Evolutionary conservation across 2,797 vertebrate species (phyloP).

Genomic region (Holocentrus rufus): DNA sequence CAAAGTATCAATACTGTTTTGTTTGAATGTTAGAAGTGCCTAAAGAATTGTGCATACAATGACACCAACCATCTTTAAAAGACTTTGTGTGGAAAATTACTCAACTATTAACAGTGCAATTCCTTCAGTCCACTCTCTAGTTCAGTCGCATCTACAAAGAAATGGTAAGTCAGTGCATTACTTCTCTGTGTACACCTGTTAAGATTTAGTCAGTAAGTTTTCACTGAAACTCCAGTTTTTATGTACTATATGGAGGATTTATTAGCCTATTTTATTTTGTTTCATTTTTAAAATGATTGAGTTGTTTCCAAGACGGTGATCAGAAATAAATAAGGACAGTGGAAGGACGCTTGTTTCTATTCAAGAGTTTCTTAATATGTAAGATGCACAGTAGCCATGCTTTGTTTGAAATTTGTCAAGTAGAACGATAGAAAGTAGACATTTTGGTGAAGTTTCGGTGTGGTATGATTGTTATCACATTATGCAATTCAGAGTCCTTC

Average conservation of each 20-base stretch:
- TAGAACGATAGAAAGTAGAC: slow-evolving; percentile 52
- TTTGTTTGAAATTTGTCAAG: slow-evolving; percentile 51
- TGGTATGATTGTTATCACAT: slow-evolving; percentile 55
- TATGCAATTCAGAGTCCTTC: slow-evolving; percentile 59
- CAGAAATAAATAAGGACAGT: slow-evolving; percentile 37
- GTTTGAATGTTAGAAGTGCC: slow-evolving; percentile 85
- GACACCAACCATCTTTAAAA: slow-evolving; percentile 72
- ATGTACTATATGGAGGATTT: slow-evolving; percentile 47
- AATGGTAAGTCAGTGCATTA: slow-evolving; percentile 59
- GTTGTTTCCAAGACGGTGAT: slow-evolving; percentile 48
- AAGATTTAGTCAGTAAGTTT: slow-evolving; percentile 58
- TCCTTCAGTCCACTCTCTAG: slow-evolving; percentile 32
- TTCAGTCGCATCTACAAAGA: slow-evolving; percentile 43
- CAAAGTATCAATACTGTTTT: slow-evolving; percentile 70
- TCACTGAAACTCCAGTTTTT: slow-evolving; percentile 48
- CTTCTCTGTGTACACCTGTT: slow-evolving; percentile 55
- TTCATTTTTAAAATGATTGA: slow-evolving; percentile 44
- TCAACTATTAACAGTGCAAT: slow-evolving; percentile 12
- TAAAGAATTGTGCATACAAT: slow-evolving; percentile 78
- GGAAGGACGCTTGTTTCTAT: slow-evolving; percentile 47
- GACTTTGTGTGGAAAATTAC: slow-evolving; percentile 61
- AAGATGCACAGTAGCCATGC: slow-evolving; percentile 50
- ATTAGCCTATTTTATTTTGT: slow-evolving; percentile 51
- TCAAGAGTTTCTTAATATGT: slow-evolving; percentile 52
- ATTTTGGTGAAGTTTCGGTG: slow-evolving; percentile 54